Evolutionary conservation across 2,113 vertebrate genomes (phyloP), one percentile per base, ranked within the genome.

Genomic region (Dascyllus trimaculatus): DNA sequence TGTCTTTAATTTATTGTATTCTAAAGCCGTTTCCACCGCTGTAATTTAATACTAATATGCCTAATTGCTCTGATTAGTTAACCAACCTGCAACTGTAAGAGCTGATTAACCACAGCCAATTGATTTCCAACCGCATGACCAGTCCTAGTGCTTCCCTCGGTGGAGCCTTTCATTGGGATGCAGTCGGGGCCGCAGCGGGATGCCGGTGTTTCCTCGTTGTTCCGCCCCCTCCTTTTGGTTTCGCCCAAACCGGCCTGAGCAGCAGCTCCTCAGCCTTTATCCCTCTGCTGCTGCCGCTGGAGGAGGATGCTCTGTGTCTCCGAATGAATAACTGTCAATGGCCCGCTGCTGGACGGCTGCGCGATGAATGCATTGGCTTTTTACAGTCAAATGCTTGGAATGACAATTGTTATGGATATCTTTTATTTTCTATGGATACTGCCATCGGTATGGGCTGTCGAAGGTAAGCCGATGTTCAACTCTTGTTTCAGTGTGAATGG

Each of bases 381-480:
- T 52, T 62, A 71, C 75, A 52, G 69, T 84, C 73, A 75, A n/a
- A 77, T 57, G 68, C 62, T 78, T 40, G 84, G 71, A 72, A 86
- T 73, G 15, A 53, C 52, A 25, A 17, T 75, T 60, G 73, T 92
- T 18, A 92, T 94, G 94, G 91, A 91, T 65, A 45, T 93, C 14
- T 48, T 94, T 8, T 87, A 48, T 69, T 70, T 95, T 13, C 63
- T 94, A 18, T 94, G 92, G 92, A 88, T 94, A 51, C 80, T 93
- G 59, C 91, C 92, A 11, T 21, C 86, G 40, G 85, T 92, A 4
- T 90, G 90, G 85, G 93, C 93, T 61, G 90, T 90, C 2, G 93
- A 95, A 94, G 94, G 94, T 95, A 92, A 92, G 92, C 58, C 7
- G 54, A 6, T 18, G 26, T 43, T 52, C 26, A 19, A 13, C 11